A percentile compares a stretch with the other conserved stretches of the same genome.
Evolutionary conservation across 2,113 vertebrate species (phyloP).

Genomic region (Amazona vittata): DNA sequence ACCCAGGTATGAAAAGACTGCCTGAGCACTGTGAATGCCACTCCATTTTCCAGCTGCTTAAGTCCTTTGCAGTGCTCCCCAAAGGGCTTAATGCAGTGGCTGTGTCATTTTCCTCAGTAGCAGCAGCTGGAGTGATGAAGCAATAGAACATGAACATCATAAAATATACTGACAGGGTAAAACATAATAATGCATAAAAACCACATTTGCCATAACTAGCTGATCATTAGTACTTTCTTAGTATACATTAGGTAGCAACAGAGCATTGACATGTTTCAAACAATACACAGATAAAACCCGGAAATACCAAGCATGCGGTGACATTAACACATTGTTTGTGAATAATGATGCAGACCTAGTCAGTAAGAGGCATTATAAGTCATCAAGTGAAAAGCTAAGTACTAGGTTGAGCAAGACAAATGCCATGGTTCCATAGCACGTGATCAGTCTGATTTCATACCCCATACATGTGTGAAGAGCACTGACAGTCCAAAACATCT

Average conservation of each 20-base stretch:
- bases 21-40: background rate
- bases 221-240: background rate
- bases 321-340: background rate
- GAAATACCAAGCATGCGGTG: background rate
- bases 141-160: background rate
- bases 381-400: rapidly evolving
- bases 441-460: background rate
- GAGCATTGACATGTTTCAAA: background rate
- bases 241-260: background rate
- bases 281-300: background rate
- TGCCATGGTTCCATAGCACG: background rate
- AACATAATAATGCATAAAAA: background rate
- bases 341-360: background rate
- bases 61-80: background rate
- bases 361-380: background rate
- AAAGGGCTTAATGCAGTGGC: background rate
- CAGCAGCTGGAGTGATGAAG: background rate
- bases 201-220: background rate
- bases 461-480: rapidly evolving
- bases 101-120: background rate
- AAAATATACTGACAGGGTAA: background rate
- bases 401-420: background rate
- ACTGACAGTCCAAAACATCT: background rate
- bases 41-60: background rate
- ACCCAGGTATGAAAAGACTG: background rate